A percentile compares a stretch with the other conserved stretches of the same genome.
Conservation (phyloP, 2,113 vertebrate genomes). For the Aegypius monachus region DNA sequence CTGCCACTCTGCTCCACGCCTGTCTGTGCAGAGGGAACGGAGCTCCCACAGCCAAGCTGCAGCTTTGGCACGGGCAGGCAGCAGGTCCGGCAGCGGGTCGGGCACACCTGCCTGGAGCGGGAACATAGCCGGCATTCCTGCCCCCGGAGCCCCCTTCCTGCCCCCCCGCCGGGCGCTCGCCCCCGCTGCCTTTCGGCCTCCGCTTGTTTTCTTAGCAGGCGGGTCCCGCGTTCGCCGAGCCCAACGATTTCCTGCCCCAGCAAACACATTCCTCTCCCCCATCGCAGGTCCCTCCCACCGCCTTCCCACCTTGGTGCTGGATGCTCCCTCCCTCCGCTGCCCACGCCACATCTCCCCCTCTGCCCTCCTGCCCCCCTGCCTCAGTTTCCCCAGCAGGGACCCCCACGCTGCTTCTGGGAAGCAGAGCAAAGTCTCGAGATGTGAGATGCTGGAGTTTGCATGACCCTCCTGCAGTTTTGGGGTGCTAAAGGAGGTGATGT, state of each 20-base stretch:
- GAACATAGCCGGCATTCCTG: constrained; percentile 12
- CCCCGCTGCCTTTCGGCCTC: background rate
- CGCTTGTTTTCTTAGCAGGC: constrained; percentile 67
- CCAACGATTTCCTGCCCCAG: constrained; percentile 56
- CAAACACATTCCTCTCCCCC: background rate
- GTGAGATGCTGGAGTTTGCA: accelerated
- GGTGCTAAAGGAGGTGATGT: background rate
- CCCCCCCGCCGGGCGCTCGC: background rate
- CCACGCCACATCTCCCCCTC: accelerated
- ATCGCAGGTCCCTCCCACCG: background rate
- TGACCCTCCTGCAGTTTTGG: accelerated
- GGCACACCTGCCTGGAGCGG: constrained; percentile 10
- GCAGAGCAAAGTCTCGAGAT: background rate
- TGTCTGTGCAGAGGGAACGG: accelerated
- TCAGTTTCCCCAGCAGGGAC: background rate
- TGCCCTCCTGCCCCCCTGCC: background rate
- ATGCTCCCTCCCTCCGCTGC: background rate
- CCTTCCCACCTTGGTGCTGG: background rate
- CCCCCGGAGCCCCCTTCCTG: constrained; percentile 16
- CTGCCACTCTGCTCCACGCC: background rate
- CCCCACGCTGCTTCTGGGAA: background rate
- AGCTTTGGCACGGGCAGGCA: accelerated
- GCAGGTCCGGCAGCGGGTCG: accelerated
- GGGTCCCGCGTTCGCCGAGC: background rate
- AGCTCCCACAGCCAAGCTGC: accelerated